Conservation (phyloP, 2,113 vertebrate genomes). For the Haemorhous mexicanus region DNA sequence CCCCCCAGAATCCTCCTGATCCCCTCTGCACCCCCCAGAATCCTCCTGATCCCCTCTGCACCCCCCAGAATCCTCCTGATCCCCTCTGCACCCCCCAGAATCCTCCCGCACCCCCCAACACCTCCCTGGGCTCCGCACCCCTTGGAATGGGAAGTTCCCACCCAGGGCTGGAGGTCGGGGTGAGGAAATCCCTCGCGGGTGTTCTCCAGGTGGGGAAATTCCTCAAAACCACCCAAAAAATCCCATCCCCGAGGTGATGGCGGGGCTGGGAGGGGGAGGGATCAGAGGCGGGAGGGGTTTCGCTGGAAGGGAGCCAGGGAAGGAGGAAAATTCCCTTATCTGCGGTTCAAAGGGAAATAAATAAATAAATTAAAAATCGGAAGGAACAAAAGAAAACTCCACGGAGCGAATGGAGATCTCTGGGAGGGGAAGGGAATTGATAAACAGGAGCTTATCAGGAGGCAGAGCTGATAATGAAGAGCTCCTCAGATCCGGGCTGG, state of each 20-base stretch:
- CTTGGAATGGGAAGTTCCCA: fast-evolving
- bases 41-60: no score
- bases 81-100: no score
- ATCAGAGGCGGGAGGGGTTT: not conserved
- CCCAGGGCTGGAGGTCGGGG: not conserved
- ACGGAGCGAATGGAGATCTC: not conserved
- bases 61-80: no score
- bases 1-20: no score
- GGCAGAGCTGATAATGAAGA: constrained; percentile 37
- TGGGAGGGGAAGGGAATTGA: not conserved
- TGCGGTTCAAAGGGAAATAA: not conserved
- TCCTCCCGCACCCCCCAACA: not conserved
- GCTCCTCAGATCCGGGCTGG: constrained; percentile 15
- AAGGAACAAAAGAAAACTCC: not conserved
- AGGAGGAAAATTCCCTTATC: constrained; percentile 21
- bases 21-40: no score
- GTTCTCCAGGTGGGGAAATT: not conserved
- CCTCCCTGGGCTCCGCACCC: not conserved
- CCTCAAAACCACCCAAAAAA: not conserved
- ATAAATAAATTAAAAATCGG: not conserved
- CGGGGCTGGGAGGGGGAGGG: not conserved
- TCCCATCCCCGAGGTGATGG: fast-evolving
- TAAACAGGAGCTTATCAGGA: constrained; percentile 53
- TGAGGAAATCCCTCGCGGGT: fast-evolving
- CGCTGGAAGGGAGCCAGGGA: not conserved